Conservation (phyloP, 64 coral and sea anemone species). For the Montipora cactus region DNA sequence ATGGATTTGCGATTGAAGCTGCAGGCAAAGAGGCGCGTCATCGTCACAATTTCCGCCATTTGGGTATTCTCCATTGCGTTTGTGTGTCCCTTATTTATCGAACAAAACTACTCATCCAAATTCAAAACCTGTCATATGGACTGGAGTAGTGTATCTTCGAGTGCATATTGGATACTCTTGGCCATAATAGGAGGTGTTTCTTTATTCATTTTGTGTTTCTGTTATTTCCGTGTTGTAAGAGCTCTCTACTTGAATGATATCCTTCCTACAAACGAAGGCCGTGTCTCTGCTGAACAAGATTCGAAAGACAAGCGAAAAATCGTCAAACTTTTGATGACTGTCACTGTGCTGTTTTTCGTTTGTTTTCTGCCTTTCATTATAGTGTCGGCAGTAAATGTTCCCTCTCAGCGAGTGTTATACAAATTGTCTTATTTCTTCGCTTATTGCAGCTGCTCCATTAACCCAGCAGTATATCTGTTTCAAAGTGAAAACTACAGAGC, state of each 20-base stretch:
- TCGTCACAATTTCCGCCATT: slow-evolving; percentile 13
- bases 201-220: neutral
- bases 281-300: neutral
- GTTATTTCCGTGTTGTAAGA: slow-evolving; percentile 51
- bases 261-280: slow-evolving; percentile 4
- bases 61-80: slow-evolving; percentile 47
- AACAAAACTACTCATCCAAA: slow-evolving; percentile 18
- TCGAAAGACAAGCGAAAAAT: slow-evolving; percentile 63
- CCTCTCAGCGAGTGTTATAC: neutral
- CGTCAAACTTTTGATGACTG: slow-evolving; percentile 54
- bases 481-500: slow-evolving; percentile 77
- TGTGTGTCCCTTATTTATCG: slow-evolving; percentile 29
- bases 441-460: slow-evolving; percentile 39
- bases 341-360: slow-evolving; percentile 45
- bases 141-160: slow-evolving; percentile 16
- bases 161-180: slow-evolving; percentile 25
- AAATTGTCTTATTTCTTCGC: slow-evolving; percentile 45
- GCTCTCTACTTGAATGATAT: slow-evolving; percentile 60
- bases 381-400: slow-evolving; percentile 17
- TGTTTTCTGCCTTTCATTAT: slow-evolving; percentile 51
- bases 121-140: slow-evolving; percentile 27
- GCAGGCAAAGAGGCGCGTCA: slow-evolving; percentile 22
- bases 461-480: slow-evolving; percentile 67
- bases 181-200: neutral
- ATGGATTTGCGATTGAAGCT: slow-evolving; percentile 33